These are phyloP conservation scores for Cossypha dichroa DNA, from an alignment of 2,797 vertebrate species.

Conservation along the genomic window DNA sequence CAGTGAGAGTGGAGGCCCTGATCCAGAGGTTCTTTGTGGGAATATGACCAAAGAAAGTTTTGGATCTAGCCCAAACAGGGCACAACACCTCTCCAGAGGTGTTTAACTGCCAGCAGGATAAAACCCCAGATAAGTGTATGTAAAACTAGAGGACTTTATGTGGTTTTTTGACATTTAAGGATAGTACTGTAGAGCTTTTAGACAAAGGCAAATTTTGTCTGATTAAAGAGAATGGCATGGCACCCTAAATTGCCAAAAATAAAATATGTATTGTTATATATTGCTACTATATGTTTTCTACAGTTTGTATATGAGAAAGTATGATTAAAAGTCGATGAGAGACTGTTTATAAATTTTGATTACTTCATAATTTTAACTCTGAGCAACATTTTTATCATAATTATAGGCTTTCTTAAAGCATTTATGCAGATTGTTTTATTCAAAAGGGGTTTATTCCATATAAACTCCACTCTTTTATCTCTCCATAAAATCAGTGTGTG, in stretches of 20 bases:
- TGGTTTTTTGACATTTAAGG: background rate
- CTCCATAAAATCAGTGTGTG: slow-evolving; percentile 74
- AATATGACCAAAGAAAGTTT: background rate
- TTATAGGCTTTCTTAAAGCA: slow-evolving; percentile 86
- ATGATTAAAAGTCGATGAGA: slow-evolving; percentile 86
- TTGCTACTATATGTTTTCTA: slow-evolving; percentile 79
- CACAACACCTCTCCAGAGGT: background rate
- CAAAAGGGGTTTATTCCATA: slow-evolving; percentile 82
- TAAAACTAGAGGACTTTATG: background rate
- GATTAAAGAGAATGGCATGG: background rate
- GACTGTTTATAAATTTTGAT: slow-evolving; percentile 88
- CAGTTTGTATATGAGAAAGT: slow-evolving; percentile 81
- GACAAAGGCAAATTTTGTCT: background rate
- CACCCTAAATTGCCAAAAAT: slow-evolving; percentile 64
- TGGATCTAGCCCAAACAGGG: background rate
- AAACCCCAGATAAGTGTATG: background rate
- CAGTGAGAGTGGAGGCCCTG: background rate
- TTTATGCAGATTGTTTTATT: slow-evolving; percentile 85
- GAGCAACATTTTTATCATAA: slow-evolving; percentile 88
- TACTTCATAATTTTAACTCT: slow-evolving; percentile 88
- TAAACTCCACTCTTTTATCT: slow-evolving; percentile 78
- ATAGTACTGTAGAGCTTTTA: background rate
- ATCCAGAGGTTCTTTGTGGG: background rate
- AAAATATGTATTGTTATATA: slow-evolving; percentile 73
- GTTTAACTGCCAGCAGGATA: background rate